A percentile compares a stretch with the other conserved stretches of the same genome.
Evolutionary conservation across 2,888 invertebrate genomes (phyloP).

Genomic region (Lasioglossum zephyrum): DNA sequence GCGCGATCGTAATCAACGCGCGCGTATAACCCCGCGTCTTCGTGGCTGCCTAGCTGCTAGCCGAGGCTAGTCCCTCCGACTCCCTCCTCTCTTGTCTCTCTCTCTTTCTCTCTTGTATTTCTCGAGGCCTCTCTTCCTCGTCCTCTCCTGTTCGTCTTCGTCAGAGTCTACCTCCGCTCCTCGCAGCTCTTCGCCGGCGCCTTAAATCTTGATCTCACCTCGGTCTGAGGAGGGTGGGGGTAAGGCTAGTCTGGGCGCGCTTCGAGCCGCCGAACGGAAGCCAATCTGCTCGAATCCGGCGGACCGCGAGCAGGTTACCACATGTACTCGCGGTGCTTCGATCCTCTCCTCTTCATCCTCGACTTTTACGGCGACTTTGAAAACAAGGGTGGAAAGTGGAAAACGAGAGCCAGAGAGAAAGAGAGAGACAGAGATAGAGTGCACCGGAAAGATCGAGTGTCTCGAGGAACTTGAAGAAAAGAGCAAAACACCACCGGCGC

Average conservation of each 20-base stretch:
- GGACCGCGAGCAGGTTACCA: conserved; percentile 81
- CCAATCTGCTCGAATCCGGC: conserved; percentile 84
- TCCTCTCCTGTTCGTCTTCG: conserved; percentile 53
- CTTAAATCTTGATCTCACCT: conserved; percentile 83
- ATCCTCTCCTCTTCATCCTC: conserved; percentile 15
- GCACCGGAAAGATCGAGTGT: not conserved
- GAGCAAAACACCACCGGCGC: not conserved
- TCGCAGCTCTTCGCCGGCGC: conserved; percentile 60
- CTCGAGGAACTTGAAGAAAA: not conserved
- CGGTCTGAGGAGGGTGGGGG: conserved; percentile 72
- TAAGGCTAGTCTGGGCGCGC: conserved; percentile 83
- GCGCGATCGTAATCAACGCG: conserved; percentile 51
- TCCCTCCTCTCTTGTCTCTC: not conserved
- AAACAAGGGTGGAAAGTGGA: not conserved
- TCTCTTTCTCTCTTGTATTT: not conserved
- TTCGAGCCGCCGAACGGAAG: conserved; percentile 83
- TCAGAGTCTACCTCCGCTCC: conserved; percentile 16
- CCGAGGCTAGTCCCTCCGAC: conserved; percentile 5
- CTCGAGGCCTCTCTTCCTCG: conserved; percentile 30
- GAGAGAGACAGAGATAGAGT: not conserved
- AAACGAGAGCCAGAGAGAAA: not conserved
- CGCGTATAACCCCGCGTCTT: conserved; percentile 9
- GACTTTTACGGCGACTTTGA: not conserved
- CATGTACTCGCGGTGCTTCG: conserved; percentile 42
- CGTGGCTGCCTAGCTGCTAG: not conserved